Base-by-base conservation (phyloP, 2,888 invertebrate genomes). In the Folsomia manolachei region DNA sequence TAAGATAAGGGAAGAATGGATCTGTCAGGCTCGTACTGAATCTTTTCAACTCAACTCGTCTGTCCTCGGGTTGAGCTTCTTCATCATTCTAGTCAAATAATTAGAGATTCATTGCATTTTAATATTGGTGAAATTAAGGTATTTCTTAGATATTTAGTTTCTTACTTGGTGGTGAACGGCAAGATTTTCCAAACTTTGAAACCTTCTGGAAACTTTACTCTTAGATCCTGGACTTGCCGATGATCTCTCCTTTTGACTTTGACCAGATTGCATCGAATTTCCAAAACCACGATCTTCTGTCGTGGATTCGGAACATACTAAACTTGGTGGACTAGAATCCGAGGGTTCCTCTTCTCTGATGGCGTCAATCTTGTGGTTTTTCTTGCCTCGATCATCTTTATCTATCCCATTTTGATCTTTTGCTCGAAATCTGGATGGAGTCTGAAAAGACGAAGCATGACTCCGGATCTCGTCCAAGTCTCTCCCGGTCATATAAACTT, bases 1-100 rank as follows among this genome's bases (percentile, higher is more conserved):
- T 89, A 80, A 92, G 91, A 24, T 91, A 88, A 0, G 93, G 93
- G 85, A 89, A 91, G 73, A 87, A 87, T 1, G 93, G 93, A 83
- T 93, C 93, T 62, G 90, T 88, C 69, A 93, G 60, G 66, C 78
- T 78, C 25, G 77, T 71, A 64, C 73, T 71, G 11, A 72, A 69
- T 25, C 24, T 53, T 26, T 27, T 71, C 11, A 56, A n/a, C 4
- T n/a, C n/a, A n/a, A n/a, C n/a, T n/a, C n/a, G n/a, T n/a, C n/a
- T n/a, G n/a, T n/a, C n/a, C n/a, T 21, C 21, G 18, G 56, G 56
- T 62, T 66, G 24, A 39, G 21, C 51, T 9, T 23, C 26, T 1
- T 63, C 53, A 52, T 70, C 56, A 56, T 7, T 56, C 21, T 56
- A 7, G 18, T 26, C 9, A 27, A 24, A 25, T 14, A 63, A 24